Base-by-base conservation (phyloP, 2,797 vertebrate species). In the Epinephelus coioides region DNA sequence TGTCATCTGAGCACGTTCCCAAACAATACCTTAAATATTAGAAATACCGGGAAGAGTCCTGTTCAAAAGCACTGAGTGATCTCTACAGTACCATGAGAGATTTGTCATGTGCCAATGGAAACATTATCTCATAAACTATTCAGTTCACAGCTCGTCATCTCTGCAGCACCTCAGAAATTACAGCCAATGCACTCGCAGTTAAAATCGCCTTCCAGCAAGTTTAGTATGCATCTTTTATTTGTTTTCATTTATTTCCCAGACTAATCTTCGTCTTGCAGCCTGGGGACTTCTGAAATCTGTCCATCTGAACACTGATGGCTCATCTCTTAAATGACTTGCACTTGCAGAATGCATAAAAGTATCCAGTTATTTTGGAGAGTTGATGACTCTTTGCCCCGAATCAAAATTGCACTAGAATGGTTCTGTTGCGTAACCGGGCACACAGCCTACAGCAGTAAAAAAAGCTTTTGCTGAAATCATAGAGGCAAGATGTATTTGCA, bases 221-320 rank as follows among this genome's bases (percentile, higher is more conserved):
- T 47, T 64, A 44, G 21, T 47, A 21, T 72, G 69, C 72, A 65
- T 88, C 43, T 84, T 76, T 78, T 69, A 72, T 78, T 86, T 73
- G 72, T 79, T 86, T 81, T 73, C 18, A 63, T 87, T 85, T 60
- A 67, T 87, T 88, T 80, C 34, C 76, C 57, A 77, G 73, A 83
- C 64, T 78, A 75, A 91, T 86, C 50, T 85, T 47, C 51, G 15
- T 80, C 85, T 89, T 79, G 17, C 61, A 69, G 30, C 73, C 70
- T 0, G 17, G 55, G 34, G 78, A 72, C 44, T 25, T 71, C 34
- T 76, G 61, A 83, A 76, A 75, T 78, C 59, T 60, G 40, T 81
- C 84, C 78, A 15, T 73, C 50, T 56, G 9, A 72, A 78, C 76
- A 49, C 4, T 43, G 66, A 78, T 25, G 27, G 50, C 57, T 82